Conservation (phyloP, 2,797 vertebrate species). For the Decapterus maruadsi region DNA sequence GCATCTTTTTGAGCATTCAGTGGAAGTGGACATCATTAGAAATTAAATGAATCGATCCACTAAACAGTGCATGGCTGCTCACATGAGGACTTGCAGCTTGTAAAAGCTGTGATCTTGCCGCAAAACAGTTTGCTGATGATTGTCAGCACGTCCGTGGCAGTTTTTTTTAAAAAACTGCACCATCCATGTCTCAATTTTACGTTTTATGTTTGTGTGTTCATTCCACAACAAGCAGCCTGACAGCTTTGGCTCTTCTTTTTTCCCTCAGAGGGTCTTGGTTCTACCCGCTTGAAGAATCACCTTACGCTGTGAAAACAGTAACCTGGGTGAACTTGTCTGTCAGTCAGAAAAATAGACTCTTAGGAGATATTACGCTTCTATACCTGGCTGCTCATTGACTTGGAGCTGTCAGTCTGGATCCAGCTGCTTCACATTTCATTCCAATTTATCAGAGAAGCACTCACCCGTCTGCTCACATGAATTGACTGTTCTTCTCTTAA, state of each 20-base stretch:
- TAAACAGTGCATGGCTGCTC: slow-evolving; percentile 29
- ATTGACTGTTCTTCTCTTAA: slow-evolving; percentile 59
- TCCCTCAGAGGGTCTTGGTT: slow-evolving; percentile 66
- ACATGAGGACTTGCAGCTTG: slow-evolving; percentile 34
- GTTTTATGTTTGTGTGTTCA: slow-evolving; percentile 62
- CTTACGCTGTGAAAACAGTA: slow-evolving; percentile 66
- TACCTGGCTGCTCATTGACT: slow-evolving; percentile 90
- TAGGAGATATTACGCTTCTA: slow-evolving; percentile 90
- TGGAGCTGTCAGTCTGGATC: slow-evolving; percentile 79
- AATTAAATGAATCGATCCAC: slow-evolving; percentile 56
- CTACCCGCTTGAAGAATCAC: slow-evolving; percentile 73
- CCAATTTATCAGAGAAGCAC: slow-evolving; percentile 73
- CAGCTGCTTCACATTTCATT: slow-evolving; percentile 69
- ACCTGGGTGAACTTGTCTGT: slow-evolving; percentile 87
- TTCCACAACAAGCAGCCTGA: slow-evolving; percentile 68
- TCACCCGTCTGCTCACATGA: slow-evolving; percentile 48
- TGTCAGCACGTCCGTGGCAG: slow-evolving; percentile 48
- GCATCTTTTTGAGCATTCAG: slow-evolving; percentile 33
- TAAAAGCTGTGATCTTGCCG: slow-evolving; percentile 25
- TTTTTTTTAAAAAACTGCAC: slow-evolving; percentile 42
- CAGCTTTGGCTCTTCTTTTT: slow-evolving; percentile 65
- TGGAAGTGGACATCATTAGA: slow-evolving; percentile 50
- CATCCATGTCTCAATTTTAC: slow-evolving; percentile 60
- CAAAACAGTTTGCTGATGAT: slow-evolving; percentile 35
- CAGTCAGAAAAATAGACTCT: slow-evolving; percentile 89